phyloP scores from a whole-genome alignment of 1,140 invertebrate species.

The Pseudomyrmex concolor region DNA sequence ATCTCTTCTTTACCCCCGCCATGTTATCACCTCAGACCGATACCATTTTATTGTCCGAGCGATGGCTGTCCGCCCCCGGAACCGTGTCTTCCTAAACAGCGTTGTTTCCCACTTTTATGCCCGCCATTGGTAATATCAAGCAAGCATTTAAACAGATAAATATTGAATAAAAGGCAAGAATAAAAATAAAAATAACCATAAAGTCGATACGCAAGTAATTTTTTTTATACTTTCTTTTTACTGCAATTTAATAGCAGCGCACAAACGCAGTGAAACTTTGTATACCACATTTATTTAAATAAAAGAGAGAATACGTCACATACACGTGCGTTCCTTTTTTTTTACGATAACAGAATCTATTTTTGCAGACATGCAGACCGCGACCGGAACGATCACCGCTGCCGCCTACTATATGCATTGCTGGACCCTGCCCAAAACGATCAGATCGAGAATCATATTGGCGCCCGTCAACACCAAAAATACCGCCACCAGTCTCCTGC shows the following conservation, averaged over 20 bases:
- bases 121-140: constrained; percentile 53
- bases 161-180: background rate
- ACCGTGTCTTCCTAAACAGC: constrained; percentile 31
- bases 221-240: background rate
- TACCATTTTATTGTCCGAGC: constrained; percentile 66
- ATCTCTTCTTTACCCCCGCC: constrained; percentile 61
- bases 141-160: background rate
- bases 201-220: background rate
- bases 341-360: constrained; percentile 5
- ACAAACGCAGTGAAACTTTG: background rate
- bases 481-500: constrained; percentile 58
- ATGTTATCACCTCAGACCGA: constrained; percentile 64
- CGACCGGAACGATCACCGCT: constrained; percentile 43
- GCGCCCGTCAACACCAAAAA: constrained; percentile 50
- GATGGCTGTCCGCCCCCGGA: constrained; percentile 66
- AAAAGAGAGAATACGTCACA: background rate
- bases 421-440: constrained; percentile 58
- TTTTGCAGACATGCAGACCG: constrained; percentile 60
- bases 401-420: constrained; percentile 67
- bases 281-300: background rate
- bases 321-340: background rate
- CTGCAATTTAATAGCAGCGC: constrained; percentile 15
- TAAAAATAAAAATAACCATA: background rate
- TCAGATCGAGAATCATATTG: constrained; percentile 20
- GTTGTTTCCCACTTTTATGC: constrained; percentile 15